Evolutionary conservation across 2,797 vertebrate species (phyloP).

Genomic region (Psittacula derbiana): DNA sequence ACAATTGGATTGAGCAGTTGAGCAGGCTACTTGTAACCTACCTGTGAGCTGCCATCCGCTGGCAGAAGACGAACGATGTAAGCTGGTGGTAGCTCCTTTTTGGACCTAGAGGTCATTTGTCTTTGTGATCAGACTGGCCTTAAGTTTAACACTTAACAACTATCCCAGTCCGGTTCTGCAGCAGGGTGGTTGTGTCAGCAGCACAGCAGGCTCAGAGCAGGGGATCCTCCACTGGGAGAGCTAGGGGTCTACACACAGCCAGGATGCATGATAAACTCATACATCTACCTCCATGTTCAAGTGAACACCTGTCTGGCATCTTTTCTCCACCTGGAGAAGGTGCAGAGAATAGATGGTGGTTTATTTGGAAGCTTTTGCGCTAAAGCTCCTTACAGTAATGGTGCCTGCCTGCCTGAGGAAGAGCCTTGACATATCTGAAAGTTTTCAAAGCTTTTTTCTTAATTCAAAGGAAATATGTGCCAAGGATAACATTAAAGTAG

Average conservation of each 20-base stretch:
- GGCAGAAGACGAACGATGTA: rapidly evolving
- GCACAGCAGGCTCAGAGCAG: not conserved
- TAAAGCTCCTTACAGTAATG: not conserved
- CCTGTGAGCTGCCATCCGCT: not conserved
- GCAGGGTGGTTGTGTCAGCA: rapidly evolving
- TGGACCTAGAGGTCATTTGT: not conserved
- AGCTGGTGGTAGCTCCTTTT: not conserved
- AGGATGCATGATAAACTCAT: rapidly evolving
- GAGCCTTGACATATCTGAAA: not conserved
- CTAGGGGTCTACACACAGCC: not conserved
- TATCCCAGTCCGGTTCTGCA: not conserved
- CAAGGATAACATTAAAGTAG: not conserved
- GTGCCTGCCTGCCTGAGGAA: not conserved
- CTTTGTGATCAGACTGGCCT: not conserved
- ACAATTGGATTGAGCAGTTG: rapidly evolving
- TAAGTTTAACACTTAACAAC: not conserved
- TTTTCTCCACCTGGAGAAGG: not conserved
- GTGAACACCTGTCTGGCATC: not conserved
- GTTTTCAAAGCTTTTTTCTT: not conserved
- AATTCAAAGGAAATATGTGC: not conserved
- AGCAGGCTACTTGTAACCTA: not conserved
- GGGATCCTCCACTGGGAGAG: not conserved
- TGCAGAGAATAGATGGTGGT: not conserved
- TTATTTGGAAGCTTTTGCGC: not conserved
- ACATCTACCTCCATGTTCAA: not conserved